These are phyloP conservation scores for Sympetrum striolatum DNA, from an alignment of 2,888 invertebrate genomes.

Conservation along the genomic window DNA sequence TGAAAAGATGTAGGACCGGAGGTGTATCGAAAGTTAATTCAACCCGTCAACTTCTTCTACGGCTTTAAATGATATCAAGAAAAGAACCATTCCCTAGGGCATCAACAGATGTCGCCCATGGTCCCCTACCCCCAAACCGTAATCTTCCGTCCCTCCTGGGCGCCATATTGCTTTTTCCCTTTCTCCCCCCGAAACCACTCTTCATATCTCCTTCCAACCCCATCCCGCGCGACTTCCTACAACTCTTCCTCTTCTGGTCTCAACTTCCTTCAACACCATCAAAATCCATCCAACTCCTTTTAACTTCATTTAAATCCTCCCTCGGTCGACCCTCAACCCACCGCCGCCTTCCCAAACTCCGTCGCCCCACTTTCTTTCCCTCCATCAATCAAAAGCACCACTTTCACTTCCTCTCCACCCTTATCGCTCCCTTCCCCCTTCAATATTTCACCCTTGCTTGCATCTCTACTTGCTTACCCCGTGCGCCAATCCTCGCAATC, in stretches of 20 bases:
- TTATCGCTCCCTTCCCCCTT: neutral
- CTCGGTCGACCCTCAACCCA: neutral
- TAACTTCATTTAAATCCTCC: neutral
- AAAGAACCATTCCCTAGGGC: neutral
- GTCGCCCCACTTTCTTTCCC: neutral
- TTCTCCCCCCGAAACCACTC: neutral
- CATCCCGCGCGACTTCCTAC: neutral
- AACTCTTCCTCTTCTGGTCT: neutral
- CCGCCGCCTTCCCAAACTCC: neutral
- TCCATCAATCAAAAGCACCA: neutral
- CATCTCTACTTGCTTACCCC: neutral
- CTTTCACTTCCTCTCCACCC: neutral
- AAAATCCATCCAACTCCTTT: neutral
- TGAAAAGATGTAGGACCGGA: too few species aligned
- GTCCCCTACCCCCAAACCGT: neutral
- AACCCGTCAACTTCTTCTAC: too few species aligned
- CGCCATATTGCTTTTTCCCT: neutral
- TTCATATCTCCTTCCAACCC: neutral
- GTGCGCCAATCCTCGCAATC: conserved; percentile 21
- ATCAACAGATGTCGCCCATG: neutral
- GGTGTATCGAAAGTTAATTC: too few species aligned
- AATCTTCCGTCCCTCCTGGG: neutral
- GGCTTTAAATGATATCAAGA: too few species aligned
- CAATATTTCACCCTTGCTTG: neutral
- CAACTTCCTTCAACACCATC: neutral